A percentile compares a stretch with the other conserved stretches of the same genome.
These are phyloP conservation scores for Eubasilissa splendida DNA, from an alignment of 2,888 invertebrate genomes.

Conservation along the genomic window DNA sequence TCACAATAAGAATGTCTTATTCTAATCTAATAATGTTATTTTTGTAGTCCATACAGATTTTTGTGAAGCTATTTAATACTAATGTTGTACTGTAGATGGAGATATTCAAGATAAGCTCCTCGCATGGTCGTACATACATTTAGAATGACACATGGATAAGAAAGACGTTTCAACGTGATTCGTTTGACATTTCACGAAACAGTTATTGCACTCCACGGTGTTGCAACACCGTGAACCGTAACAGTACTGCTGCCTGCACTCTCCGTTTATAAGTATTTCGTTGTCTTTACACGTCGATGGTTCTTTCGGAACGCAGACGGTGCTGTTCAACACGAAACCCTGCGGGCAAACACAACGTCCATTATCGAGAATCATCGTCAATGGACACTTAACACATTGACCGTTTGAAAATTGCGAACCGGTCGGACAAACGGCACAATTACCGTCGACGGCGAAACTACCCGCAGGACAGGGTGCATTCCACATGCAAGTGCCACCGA, in stretches of 20 bases:
- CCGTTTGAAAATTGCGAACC: neutral
- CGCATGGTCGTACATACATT: neutral
- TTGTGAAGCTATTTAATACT: no score
- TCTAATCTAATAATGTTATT: no score
- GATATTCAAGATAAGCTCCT: no score
- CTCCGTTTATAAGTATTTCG: conserved; percentile 27
- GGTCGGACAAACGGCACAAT: conserved; percentile 22
- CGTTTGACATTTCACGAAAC: conserved; percentile 30
- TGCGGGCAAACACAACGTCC: neutral
- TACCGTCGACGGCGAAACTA: conserved; percentile 20
- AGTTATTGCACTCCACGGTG: conserved; percentile 30
- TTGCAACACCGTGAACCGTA: conserved; percentile 42
- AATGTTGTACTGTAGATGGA: no score
- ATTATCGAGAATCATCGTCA: neutral
- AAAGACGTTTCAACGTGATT: neutral
- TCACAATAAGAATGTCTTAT: no score
- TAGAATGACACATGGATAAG: conserved; percentile 24
- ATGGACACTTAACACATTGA: neutral
- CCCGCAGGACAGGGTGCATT: conserved; percentile 13
- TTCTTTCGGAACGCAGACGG: neutral
- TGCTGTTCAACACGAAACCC: neutral
- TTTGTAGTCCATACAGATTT: no score
- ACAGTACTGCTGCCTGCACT: conserved; percentile 29
- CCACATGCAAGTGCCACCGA: conserved; percentile 23
- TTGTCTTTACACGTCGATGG: neutral